phyloP scores from a whole-genome alignment of 2,888 invertebrate species.

The Pediacus dermestoides region DNA sequence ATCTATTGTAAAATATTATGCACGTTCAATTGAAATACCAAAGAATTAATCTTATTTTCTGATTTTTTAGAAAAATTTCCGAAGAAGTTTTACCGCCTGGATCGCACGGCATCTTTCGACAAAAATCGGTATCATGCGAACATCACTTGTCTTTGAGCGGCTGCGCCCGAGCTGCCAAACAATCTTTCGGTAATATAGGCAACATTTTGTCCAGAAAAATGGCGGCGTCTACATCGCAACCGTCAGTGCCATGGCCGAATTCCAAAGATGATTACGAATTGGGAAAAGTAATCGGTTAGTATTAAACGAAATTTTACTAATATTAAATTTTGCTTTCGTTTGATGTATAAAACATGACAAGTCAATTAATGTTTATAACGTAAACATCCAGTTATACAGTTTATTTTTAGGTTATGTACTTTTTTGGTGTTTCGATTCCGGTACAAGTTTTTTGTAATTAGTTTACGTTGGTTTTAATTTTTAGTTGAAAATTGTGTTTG shows the following conservation, averaged over 20 bases:
- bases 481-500: conserved; percentile 12
- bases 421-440: conserved; percentile 44
- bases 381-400: conserved; percentile 11
- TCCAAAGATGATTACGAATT: conserved; percentile 89
- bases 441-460: conserved; percentile 32
- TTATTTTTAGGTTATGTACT: conserved; percentile 42
- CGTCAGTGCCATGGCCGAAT: conserved; percentile 74
- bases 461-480: conserved; percentile 14
- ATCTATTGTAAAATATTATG: conserved; percentile 11
- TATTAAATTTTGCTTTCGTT: neutral
- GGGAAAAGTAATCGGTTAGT: conserved; percentile 87
- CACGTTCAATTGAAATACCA: conserved; percentile 6
- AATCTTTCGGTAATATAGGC: conserved; percentile 51
- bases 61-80: conserved; percentile 55
- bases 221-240: conserved; percentile 55
- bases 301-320: conserved; percentile 27
- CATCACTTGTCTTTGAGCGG: conserved; percentile 46
- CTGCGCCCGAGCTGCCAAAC: conserved; percentile 47
- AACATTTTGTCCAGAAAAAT: conserved; percentile 60
- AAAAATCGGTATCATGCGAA: conserved; percentile 54
- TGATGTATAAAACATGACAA: conserved; percentile 13
- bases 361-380: conserved; percentile 13
- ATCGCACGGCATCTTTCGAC: conserved; percentile 59
- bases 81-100: conserved; percentile 60
- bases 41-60: neutral